These are phyloP conservation scores for Myiothlypis coronata DNA, from an alignment of 2,797 vertebrate species.

Conservation along the genomic window DNA sequence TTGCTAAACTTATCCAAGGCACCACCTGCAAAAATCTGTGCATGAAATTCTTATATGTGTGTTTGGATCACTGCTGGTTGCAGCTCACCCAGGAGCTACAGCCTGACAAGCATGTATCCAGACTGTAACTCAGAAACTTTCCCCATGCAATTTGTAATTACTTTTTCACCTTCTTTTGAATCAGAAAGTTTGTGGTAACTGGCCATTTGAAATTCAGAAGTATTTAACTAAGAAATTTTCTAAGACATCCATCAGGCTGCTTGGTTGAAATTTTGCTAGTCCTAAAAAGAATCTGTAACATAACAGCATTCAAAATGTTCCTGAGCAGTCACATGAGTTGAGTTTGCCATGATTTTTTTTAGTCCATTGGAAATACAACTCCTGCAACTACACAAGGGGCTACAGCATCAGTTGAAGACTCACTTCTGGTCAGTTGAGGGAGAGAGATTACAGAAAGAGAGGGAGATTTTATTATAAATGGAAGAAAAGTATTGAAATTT, in stretches of 20 bases:
- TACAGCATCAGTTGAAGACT: background rate
- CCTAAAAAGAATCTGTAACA: background rate
- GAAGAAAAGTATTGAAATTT: background rate
- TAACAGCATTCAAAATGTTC: background rate
- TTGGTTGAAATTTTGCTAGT: background rate
- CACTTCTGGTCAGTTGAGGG: background rate
- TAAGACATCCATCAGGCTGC: background rate
- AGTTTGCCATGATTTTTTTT: background rate
- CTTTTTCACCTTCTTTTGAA: conserved; percentile 3
- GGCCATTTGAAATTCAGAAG: background rate
- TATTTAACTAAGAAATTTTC: background rate
- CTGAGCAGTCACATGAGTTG: background rate
- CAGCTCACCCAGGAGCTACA: conserved; percentile 59
- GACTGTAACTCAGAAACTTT: background rate
- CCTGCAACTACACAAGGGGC: background rate
- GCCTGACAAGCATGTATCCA: conserved; percentile 22
- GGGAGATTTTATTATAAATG: background rate
- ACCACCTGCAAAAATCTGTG: conserved; percentile 58
- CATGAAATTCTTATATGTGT: conserved; percentile 45
- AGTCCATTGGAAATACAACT: background rate
- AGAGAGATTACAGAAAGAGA: background rate
- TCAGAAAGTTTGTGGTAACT: background rate
- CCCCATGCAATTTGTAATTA: background rate
- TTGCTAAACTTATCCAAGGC: conserved; percentile 50
- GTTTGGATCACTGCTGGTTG: conserved; percentile 48